Evolutionary conservation across 1,140 invertebrate genomes (phyloP), one percentile per base, ranked within the genome.

Genomic region (Drosophila tsacasi): DNA sequence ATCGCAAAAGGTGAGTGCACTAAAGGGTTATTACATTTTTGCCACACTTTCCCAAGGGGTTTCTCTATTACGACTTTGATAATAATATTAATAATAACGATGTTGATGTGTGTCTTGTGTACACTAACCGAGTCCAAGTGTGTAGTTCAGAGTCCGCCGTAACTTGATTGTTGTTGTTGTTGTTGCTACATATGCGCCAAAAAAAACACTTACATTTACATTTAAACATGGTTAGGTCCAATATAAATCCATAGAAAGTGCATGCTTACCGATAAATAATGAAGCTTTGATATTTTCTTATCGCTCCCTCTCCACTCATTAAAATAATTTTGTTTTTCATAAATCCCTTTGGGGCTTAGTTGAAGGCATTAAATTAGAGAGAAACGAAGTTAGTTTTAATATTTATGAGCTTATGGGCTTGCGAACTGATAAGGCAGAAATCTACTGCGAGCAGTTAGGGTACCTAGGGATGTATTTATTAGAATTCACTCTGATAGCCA

Each of bases 1-100:
- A 92, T 86, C 92, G 91, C 59, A 93, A 93, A 73, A 92, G 91
- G 91, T 92, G 82, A 89, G 82, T 92, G 49, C 35, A 5, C 35
- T 13, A 37, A 37, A 37, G 35, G 15, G 37, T 30, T 32, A 39
- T 44, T 52, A 27, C 21, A 54, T 50, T 30, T 30, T 35, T 37
- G 17, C 15, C 32, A 77, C 74, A 76, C 71, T 64, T 35, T 64
- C 27, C 50, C 2, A 21, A 7, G 42, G 50, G 72, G 9, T 15
- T 62, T 15, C 6, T 32, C 52, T 37, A 10, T 39, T 55, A 15
- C n/a, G 12, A 23, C 23, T 10, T 37, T 37, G 15, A 39, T 57
- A n/a, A 23, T 32, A 23, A 32, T 54, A 62, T 17, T 23, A 44
- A 54, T 27, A 39, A 39, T n/a, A 23, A 57, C 10, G 3, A 27